A percentile compares a stretch with the other conserved stretches of the same genome.
Evolutionary conservation across 2,888 invertebrate genomes (phyloP).

Genomic region (Ctenicera cuprea): DNA sequence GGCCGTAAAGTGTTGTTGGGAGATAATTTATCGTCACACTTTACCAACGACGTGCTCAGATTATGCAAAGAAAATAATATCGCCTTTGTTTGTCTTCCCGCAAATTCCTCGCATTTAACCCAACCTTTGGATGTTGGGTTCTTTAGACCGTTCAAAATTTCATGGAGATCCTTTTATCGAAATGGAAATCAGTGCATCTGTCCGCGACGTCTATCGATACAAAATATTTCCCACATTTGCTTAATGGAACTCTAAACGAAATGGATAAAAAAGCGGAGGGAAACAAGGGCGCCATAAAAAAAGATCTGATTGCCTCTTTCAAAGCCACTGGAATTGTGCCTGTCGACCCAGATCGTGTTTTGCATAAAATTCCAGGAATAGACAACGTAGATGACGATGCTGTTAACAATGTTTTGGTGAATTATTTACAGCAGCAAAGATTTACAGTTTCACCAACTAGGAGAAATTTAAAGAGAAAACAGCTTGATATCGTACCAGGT

Average conservation of each 20-base stretch:
- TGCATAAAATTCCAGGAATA: slow-evolving; percentile 46
- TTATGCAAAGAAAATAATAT: slow-evolving; percentile 61
- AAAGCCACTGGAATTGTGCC: slow-evolving; percentile 37
- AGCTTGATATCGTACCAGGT: slow-evolving; percentile 35
- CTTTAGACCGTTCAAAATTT: slow-evolving; percentile 59
- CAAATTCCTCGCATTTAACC: slow-evolving; percentile 61
- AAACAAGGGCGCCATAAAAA: slow-evolving; percentile 11
- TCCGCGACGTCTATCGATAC: slow-evolving; percentile 34
- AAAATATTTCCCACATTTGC: slow-evolving; percentile 31
- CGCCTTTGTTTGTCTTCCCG: slow-evolving; percentile 62
- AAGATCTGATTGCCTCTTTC: slow-evolving; percentile 37
- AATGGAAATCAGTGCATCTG: slow-evolving; percentile 7
- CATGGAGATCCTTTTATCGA: slow-evolving; percentile 53
- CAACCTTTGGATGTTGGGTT: slow-evolving; percentile 59
- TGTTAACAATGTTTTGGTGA: slow-evolving; percentile 17
- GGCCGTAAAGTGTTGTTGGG: slow-evolving; percentile 64
- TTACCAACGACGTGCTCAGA: slow-evolving; percentile 44
- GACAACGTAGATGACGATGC: background rate
- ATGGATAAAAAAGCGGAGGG: slow-evolving; percentile 20
- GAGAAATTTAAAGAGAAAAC: slow-evolving; percentile 40
- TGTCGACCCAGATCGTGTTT: slow-evolving; percentile 42
- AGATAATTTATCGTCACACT: slow-evolving; percentile 59
- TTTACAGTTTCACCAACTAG: slow-evolving; percentile 48
- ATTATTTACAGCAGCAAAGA: slow-evolving; percentile 51
- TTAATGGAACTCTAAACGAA: slow-evolving; percentile 10